Evolutionary conservation across 2,113 vertebrate genomes (phyloP).

Genomic region (Mixornis gularis): DNA sequence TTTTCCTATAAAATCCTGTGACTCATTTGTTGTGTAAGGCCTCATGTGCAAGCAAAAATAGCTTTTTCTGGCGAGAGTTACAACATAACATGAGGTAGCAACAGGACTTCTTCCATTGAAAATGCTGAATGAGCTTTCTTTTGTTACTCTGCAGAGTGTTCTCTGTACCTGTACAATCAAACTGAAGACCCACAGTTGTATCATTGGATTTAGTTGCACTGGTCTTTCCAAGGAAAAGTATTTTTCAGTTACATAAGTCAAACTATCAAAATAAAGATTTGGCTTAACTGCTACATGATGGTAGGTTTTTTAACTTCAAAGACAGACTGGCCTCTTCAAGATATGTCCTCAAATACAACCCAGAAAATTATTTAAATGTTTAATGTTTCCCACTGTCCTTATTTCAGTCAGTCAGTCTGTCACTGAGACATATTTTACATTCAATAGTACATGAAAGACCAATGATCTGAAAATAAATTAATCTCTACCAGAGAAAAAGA

Average conservation of each 20-base stretch:
- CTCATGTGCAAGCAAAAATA: not conserved
- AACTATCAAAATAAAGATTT: not conserved
- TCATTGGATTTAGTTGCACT: rapidly evolving
- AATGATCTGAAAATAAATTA: not conserved
- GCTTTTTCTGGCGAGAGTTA: not conserved
- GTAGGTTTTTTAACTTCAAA: not conserved
- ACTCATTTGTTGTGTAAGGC: not conserved
- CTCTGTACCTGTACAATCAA: not conserved
- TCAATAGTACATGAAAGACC: not conserved
- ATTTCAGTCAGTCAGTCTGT: not conserved
- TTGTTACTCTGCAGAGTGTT: not conserved
- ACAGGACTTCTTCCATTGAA: not conserved
- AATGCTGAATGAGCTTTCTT: not conserved
- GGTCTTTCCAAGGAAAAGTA: not conserved
- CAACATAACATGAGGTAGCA: not conserved
- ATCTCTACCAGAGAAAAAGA: not conserved
- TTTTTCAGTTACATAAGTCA: not conserved
- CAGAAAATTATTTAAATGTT: not conserved
- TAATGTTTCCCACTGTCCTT: not conserved
- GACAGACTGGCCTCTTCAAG: not conserved
- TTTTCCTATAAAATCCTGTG: not conserved
- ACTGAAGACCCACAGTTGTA: not conserved
- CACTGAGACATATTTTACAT: not conserved
- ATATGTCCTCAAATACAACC: not conserved
- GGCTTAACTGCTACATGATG: rapidly evolving